Conservation (phyloP, 2,888 invertebrate species). For the Lasioglossum figueresi region DNA sequence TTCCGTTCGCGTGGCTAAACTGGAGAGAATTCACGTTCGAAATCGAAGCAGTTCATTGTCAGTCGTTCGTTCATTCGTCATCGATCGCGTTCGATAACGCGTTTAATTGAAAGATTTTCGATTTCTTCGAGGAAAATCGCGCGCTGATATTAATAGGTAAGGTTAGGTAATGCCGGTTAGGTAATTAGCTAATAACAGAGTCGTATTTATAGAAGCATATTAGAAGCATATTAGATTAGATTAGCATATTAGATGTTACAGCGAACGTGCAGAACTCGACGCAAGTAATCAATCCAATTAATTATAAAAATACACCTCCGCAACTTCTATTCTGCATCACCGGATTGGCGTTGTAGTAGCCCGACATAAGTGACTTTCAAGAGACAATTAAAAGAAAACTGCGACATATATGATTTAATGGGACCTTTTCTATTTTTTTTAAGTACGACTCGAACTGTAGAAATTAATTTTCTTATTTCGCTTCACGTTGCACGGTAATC, state of each 20-base stretch:
- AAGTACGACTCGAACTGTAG: not conserved
- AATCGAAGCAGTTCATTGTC: too few relatives aligned
- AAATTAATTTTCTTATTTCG: not conserved
- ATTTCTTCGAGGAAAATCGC: not conserved
- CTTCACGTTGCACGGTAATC: too few relatives aligned
- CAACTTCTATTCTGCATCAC: not conserved
- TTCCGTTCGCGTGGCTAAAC: not conserved
- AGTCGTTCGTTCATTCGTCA: not conserved
- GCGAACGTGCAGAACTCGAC: not conserved
- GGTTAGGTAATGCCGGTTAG: not conserved
- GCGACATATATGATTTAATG: not conserved
- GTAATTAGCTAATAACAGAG: not conserved
- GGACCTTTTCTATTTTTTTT: not conserved
- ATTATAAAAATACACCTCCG: conserved; percentile 13
- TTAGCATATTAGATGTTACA: not conserved
- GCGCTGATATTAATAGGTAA: not conserved
- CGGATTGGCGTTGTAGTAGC: not conserved
- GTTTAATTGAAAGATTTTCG: not conserved
- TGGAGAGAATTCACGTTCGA: not conserved
- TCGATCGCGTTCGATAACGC: not conserved
- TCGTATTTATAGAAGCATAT: not conserved
- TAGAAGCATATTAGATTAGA: too few relatives aligned
- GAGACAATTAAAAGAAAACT: not conserved
- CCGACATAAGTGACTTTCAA: not conserved
- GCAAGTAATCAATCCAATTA: not conserved